phyloP scores from a whole-genome alignment of 1,140 invertebrate genomes.

The Polyergus mexicanus region DNA sequence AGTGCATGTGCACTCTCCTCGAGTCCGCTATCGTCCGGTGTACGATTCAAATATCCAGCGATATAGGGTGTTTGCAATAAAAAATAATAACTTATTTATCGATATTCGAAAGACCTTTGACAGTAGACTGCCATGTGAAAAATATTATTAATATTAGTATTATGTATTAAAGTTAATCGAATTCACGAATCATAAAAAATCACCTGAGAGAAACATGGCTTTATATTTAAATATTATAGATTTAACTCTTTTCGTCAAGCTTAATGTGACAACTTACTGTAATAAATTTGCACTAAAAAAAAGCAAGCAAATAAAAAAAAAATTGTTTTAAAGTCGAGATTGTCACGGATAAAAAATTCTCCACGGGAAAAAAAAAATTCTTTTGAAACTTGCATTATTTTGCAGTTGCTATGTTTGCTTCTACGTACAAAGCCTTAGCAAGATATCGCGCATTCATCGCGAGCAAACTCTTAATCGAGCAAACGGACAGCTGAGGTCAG shows the following conservation, averaged over 20 bases:
- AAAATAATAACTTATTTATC: conserved; percentile 3
- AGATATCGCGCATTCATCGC: conserved; percentile 33
- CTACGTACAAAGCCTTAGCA: neutral
- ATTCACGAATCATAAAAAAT: neutral
- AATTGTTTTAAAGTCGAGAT: neutral
- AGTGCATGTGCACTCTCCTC: conserved; percentile 43
- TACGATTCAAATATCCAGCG: neutral
- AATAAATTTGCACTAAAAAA: neutral
- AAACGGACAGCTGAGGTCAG: conserved; percentile 18
- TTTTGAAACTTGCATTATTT: neutral
- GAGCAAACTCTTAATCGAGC: conserved; percentile 40
- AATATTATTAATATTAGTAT: neutral
- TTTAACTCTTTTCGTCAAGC: neutral
- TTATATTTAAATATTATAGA: neutral
- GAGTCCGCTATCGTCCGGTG: neutral
- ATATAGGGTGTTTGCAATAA: neutral
- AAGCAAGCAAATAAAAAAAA: neutral
- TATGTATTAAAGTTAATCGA: neutral
- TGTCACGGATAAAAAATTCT: neutral
- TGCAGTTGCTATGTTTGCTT: neutral
- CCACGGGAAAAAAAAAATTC: neutral
- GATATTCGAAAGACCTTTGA: neutral
- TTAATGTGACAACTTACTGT: neutral
- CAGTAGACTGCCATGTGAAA: neutral
- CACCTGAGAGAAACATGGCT: neutral